Percentiles rank a stretch among this genome's conserved stretches.
phyloP scores from a whole-genome alignment of 1,140 invertebrate species.

The Drosophila pandora region DNA sequence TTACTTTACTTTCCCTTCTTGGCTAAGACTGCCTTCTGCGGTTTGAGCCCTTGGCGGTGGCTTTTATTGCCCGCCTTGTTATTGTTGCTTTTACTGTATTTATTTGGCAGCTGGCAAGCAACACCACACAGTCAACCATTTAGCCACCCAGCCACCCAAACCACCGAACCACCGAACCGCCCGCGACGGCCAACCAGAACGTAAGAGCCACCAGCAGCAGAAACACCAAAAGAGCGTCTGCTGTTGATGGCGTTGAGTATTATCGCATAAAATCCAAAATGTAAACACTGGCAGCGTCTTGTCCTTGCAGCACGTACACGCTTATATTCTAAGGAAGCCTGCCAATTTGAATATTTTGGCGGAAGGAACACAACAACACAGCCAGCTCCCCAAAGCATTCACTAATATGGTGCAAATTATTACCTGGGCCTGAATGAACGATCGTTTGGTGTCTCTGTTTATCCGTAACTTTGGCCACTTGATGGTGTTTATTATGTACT shows the following conservation, averaged over 20 bases:
- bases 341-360: constrained; percentile 56
- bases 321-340: constrained; percentile 57
- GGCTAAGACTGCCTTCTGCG: constrained; percentile 37
- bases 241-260: constrained; percentile 70
- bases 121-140: constrained; percentile 1
- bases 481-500: not conserved
- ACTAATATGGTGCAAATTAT: constrained; percentile 52
- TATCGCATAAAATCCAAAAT: constrained; percentile 80
- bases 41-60: constrained; percentile 59
- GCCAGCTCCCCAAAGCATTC: constrained; percentile 25
- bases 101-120: constrained; percentile 63
- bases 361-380: constrained; percentile 1
- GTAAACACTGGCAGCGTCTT: constrained; percentile 65
- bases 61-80: constrained; percentile 71
- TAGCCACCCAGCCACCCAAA: constrained; percentile 11
- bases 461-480: constrained; percentile 15
- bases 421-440: constrained; percentile 40
- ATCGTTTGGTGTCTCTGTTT: constrained; percentile 7
- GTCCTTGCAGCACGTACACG: constrained; percentile 62
- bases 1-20: constrained; percentile 52
- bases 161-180: not conserved
- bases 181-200: not conserved
- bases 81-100: constrained; percentile 67
- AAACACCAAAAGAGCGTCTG: constrained; percentile 20
- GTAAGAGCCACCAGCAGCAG: constrained; percentile 1